phyloP scores from a whole-genome alignment of 64 coral and sea anemone species.

The Actinia tenebrosa region DNA sequence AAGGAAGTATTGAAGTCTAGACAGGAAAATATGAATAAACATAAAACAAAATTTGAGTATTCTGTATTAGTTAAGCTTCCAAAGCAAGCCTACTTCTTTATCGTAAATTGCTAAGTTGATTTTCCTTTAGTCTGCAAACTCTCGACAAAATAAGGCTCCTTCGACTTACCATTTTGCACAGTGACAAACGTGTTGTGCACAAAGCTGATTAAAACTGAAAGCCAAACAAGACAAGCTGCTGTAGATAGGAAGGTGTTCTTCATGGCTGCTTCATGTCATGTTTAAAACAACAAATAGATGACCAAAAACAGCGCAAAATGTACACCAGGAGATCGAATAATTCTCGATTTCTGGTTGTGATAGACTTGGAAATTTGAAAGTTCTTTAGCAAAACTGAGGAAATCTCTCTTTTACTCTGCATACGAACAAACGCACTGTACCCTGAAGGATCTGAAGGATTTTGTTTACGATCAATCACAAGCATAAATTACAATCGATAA shows the following conservation, averaged over 20 bases:
- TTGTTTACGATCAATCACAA: neutral
- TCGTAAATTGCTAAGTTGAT: too few species aligned
- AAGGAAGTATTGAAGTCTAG: too few species aligned
- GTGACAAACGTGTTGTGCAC: neutral
- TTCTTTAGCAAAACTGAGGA: neutral
- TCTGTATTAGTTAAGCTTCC: too few species aligned
- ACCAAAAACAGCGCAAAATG: neutral
- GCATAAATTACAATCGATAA: neutral
- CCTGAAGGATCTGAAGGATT: neutral
- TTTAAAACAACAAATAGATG: neutral
- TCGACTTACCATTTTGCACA: neutral
- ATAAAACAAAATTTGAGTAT: too few species aligned
- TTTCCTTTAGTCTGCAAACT: neutral
- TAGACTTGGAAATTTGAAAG: neutral
- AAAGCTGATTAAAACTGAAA: neutral
- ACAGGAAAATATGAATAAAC: too few species aligned
- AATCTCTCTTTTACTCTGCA: neutral
- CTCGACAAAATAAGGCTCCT: neutral
- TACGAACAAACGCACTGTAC: neutral
- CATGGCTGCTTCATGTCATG: slow-evolving; percentile 1
- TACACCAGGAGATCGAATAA: neutral
- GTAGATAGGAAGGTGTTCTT: neutral
- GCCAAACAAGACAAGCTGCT: slow-evolving; percentile 3
- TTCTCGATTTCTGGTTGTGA: neutral
- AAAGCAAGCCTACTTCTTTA: too few species aligned